Evolutionary conservation across 2,113 vertebrate genomes (phyloP).

Genomic region (Vicugna pacos): DNA sequence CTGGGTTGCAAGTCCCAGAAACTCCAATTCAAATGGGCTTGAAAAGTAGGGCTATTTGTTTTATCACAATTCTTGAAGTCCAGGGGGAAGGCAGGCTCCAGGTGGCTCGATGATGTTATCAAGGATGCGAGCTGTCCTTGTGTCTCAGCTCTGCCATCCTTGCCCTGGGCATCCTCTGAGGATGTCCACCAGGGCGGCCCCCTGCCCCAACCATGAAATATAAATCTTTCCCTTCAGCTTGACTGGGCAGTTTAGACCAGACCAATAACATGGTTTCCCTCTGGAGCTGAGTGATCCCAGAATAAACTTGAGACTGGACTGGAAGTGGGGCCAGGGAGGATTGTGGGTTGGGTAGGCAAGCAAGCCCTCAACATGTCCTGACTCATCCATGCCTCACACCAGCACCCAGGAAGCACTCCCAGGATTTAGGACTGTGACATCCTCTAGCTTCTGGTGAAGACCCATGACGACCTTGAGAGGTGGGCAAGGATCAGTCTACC

Average conservation of each 20-base stretch:
- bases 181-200: background rate
- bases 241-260: background rate
- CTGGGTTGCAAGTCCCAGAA: background rate
- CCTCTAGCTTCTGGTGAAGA: background rate
- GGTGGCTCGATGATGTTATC: background rate
- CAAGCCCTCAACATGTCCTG: background rate
- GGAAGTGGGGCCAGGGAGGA: background rate
- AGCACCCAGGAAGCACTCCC: rapidly evolving
- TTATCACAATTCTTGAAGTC: background rate
- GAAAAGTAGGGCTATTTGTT: background rate
- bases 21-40: background rate
- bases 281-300: background rate
- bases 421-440: background rate
- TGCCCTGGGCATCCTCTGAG: background rate
- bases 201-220: background rate
- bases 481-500: background rate
- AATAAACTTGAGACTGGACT: background rate
- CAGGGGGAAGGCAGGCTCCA: background rate
- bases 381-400: too few species aligned
- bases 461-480: background rate
- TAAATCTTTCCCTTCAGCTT: background rate
- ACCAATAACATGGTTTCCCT: background rate
- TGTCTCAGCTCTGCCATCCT: background rate
- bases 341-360: background rate
- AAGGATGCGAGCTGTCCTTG: background rate